Evolutionary conservation across 2,113 vertebrate genomes (phyloP).

Genomic region (Acrocephalus kingi): DNA sequence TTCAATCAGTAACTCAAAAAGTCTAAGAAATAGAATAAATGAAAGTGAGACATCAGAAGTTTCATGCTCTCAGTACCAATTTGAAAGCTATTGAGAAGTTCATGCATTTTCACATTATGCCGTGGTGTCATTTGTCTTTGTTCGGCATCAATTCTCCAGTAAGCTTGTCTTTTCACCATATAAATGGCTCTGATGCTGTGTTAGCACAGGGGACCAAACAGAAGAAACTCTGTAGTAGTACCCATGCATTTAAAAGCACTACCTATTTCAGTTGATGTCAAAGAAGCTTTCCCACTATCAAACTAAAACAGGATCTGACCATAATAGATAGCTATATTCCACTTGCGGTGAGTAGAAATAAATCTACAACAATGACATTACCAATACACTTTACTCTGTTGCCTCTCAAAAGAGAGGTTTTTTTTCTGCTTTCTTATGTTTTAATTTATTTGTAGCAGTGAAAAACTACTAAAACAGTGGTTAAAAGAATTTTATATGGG

Average conservation of each 20-base stretch:
- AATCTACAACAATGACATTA: not conserved
- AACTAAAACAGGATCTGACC: not conserved
- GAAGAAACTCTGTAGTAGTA: not conserved
- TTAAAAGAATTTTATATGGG: not conserved
- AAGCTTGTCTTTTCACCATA: not conserved
- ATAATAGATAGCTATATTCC: not conserved
- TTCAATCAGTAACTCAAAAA: not conserved
- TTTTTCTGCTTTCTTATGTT: not conserved
- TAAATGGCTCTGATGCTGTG: slow-evolving; percentile 13
- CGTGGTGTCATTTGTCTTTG: not conserved
- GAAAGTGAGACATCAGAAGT: not conserved
- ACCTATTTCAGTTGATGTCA: not conserved
- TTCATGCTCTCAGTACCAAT: not conserved
- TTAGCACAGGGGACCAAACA: not conserved
- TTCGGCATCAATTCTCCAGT: not conserved
- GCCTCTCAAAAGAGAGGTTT: not conserved
- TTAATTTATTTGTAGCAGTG: not conserved
- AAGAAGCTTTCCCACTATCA: not conserved
- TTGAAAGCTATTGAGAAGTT: slow-evolving; percentile 5
- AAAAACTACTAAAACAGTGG: not conserved
- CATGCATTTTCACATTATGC: slow-evolving; percentile 27
- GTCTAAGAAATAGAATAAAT: not conserved
- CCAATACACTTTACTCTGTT: not conserved
- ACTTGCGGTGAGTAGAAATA: not conserved
- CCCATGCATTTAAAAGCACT: slow-evolving; percentile 8